phyloP scores from a whole-genome alignment of 2,888 invertebrate species.

The Calliphora vomitoria region DNA sequence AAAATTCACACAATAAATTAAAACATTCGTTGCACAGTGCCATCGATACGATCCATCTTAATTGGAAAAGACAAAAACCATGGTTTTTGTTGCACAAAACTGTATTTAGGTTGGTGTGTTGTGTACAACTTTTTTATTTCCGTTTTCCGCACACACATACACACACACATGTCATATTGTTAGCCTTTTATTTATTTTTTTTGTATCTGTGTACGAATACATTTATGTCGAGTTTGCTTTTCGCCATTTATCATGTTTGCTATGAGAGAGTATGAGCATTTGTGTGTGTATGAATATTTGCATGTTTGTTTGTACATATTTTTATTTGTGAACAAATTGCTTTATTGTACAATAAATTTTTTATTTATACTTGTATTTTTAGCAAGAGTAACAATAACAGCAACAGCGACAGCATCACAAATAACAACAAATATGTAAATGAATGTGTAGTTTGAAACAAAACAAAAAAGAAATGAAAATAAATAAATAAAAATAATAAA shows the following conservation, averaged over 20 bases:
- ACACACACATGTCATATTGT: constrained; percentile 16
- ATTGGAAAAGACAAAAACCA: constrained; percentile 41
- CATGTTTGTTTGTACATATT: neutral
- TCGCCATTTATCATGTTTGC: constrained; percentile 54
- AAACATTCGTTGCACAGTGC: neutral
- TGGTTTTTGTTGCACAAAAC: constrained; percentile 23
- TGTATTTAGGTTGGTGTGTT: neutral
- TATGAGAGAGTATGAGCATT: neutral
- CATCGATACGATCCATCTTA: constrained; percentile 19
- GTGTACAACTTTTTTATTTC: constrained; percentile 7
- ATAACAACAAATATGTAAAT: constrained; percentile 24
- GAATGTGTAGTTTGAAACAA: constrained; percentile 20
- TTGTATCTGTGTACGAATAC: constrained; percentile 9
- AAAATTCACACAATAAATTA: neutral
- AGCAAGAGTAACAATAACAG: neutral
- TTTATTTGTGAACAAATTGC: constrained; percentile 60
- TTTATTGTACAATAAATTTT: constrained; percentile 61
- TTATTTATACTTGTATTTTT: constrained; percentile 35
- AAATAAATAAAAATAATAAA: neutral
- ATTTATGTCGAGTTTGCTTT: constrained; percentile 39
- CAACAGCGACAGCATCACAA: neutral
- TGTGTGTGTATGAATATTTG: neutral
- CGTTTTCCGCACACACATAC: neutral
- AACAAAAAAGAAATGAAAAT: neutral
- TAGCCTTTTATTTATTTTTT: neutral